phyloP scores from a whole-genome alignment of 1,140 invertebrate genomes.

The Microplitis mediator region DNA sequence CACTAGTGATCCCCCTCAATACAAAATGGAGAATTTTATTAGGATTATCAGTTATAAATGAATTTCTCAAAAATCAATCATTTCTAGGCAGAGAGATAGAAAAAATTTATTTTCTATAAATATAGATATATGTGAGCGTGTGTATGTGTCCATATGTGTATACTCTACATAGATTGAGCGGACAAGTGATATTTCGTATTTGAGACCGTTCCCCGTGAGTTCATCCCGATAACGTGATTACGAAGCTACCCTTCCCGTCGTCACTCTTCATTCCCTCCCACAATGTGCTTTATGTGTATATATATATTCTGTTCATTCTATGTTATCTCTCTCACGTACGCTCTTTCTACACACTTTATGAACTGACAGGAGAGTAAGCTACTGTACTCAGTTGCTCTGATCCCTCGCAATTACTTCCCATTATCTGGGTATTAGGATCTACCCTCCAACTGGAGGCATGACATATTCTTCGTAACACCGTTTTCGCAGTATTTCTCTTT shows the following conservation, averaged over 20 bases:
- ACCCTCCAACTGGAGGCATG: constrained; percentile 52
- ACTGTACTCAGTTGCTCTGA: constrained; percentile 48
- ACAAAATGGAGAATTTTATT: too few relatives aligned
- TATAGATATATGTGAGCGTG: not conserved
- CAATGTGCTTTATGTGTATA: constrained; percentile 6
- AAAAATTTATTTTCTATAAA: not conserved
- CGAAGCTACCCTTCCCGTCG: constrained; percentile 25
- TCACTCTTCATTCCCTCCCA: constrained; percentile 29
- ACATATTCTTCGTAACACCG: constrained; percentile 50
- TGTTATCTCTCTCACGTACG: constrained; percentile 22
- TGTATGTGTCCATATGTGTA: not conserved
- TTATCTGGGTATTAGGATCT: constrained; percentile 64
- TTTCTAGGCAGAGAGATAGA: too few relatives aligned
- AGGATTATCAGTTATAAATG: too few relatives aligned
- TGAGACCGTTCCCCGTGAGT: constrained; percentile 59
- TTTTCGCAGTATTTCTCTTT: constrained; percentile 23
- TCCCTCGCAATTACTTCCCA: constrained; percentile 64
- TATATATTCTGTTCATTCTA: not conserved
- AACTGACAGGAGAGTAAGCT: not conserved
- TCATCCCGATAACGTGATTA: constrained; percentile 58
- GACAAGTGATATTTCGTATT: constrained; percentile 42
- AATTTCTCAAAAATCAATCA: too few relatives aligned
- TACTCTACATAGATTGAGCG: not conserved
- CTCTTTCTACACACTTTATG: not conserved
- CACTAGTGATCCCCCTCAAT: too few relatives aligned